Base-by-base conservation (phyloP, 2,797 vertebrate species). In the Liparis tanakae region DNA sequence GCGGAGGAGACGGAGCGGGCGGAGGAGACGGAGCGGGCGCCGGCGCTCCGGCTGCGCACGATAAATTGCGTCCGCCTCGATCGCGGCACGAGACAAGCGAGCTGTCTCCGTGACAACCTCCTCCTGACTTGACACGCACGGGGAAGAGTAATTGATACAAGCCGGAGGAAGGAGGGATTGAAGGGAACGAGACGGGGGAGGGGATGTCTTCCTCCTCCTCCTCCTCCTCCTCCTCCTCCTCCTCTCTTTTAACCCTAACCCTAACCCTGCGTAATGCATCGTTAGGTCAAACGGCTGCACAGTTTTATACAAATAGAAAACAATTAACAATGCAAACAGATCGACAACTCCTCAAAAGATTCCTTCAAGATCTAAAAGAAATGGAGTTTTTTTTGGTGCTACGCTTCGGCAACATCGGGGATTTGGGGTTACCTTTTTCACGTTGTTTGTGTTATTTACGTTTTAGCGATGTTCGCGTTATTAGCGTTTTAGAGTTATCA, bases 71-170 rank as follows among this genome's bases (percentile, higher is more conserved):
- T 78, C 76, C 62, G 61, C 84, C 83, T 84, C 87, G 33, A 82
- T 85, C 84, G 70, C 79, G 51, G 80, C 58, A n/a, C 4, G 76
- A 83, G 82, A 88, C 87, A 80, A 79, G 81, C 60, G 65, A 73
- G 80, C 83, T 84, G 87, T 90, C 89, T 85, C 81, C 9, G 80
- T 85, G 90, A 91, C 91, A 90, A 88, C 85, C 84, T 79, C 75
- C 76, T 81, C 80, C 73, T 84, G 83, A 86, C 84, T 86, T 79
- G 81, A 91, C 90, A 81, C 80, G 85, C 77, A 81, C 14, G 1
- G 14, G 64, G 76, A 87, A 82, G 77, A 78, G 85, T 81, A 80
- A 89, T 76, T 70, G 88, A 85, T 86, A 80, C 70, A 66, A 83
- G 78, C 67, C 46, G 25, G 66, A 74, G 76, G 48, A 62, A 62